Percentiles rank a stretch among this genome's conserved stretches.
phyloP scores from a whole-genome alignment of 2,888 invertebrate genomes.

The Therioaphis trifolii region DNA sequence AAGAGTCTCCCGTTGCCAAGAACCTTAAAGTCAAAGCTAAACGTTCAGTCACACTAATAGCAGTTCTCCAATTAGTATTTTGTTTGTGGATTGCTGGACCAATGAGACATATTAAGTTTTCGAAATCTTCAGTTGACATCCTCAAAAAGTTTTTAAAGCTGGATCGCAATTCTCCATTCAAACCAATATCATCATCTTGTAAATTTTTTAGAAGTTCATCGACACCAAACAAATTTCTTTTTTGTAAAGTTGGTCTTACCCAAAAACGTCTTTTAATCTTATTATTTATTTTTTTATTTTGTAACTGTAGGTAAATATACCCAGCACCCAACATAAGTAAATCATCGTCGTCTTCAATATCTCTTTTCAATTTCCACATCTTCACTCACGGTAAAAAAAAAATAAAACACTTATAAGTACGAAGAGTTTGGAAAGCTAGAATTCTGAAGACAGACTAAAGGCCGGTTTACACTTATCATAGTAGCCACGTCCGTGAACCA shows the following conservation, averaged over 20 bases:
- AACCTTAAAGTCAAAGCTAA: not conserved
- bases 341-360: not conserved
- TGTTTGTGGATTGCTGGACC: conserved; percentile 4
- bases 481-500: too few species aligned
- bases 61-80: conserved; percentile 19
- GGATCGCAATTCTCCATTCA: not conserved
- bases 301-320: not conserved
- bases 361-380: not conserved
- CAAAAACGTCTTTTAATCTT: not conserved
- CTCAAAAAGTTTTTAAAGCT: conserved; percentile 15
- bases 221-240: not conserved
- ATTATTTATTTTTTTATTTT: not conserved
- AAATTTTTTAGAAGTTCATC: conserved; percentile 12
- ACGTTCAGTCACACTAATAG: conserved; percentile 11
- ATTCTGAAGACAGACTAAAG: too few species aligned
- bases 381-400: not conserved
- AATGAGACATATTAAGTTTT: not conserved
- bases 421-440: too few species aligned
- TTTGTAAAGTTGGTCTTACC: not conserved
- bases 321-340: conserved; percentile 3
- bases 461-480: too few species aligned
- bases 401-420: too few species aligned
- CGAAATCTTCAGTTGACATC: conserved; percentile 6
- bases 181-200: conserved; percentile 2
- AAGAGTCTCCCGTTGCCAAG: not conserved